Percentiles rank a stretch among this genome's conserved stretches.
Conservation (phyloP, 2,888 invertebrate species). For the Maniola hyperantus region DNA sequence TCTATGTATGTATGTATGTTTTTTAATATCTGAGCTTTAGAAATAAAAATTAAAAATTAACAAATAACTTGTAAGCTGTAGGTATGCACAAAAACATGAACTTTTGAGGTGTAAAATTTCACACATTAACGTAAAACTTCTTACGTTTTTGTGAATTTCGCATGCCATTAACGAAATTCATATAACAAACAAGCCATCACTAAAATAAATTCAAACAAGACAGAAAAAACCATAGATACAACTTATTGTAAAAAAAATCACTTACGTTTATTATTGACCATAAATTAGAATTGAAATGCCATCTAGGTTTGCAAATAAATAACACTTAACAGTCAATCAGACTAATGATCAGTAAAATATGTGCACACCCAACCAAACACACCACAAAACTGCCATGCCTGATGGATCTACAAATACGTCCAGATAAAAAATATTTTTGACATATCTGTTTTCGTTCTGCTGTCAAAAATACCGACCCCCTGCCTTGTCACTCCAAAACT, state of each 20-base stretch:
- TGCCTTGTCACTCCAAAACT: conserved; percentile 44
- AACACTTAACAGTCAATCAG: conserved; percentile 24
- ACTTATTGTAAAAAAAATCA: conserved; percentile 1
- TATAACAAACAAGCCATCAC: not conserved
- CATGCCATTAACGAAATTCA: conserved; percentile 16
- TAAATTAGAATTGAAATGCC: not conserved
- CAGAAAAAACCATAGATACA: not conserved
- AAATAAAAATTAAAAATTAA: no score
- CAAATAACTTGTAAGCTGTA: no score
- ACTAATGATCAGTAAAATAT: conserved; percentile 49
- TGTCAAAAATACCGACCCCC: conserved; percentile 70
- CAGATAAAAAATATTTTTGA: conserved; percentile 66
- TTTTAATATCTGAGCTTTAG: no score
- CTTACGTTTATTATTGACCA: conserved; percentile 10
- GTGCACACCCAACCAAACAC: conserved; percentile 58
- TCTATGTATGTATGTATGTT: no score
- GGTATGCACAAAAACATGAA: not conserved
- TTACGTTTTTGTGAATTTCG: conserved; percentile 19
- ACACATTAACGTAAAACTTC: conserved; percentile 27
- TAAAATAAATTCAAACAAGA: conserved; percentile 11
- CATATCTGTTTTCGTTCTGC: conserved; percentile 63
- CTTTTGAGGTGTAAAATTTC: conserved; percentile 28
- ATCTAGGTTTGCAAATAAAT: not conserved
- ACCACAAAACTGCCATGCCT: conserved; percentile 59
- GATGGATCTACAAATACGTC: conserved; percentile 55